Conservation (phyloP, 1,140 invertebrate species). For the Philaenus spumarius region DNA sequence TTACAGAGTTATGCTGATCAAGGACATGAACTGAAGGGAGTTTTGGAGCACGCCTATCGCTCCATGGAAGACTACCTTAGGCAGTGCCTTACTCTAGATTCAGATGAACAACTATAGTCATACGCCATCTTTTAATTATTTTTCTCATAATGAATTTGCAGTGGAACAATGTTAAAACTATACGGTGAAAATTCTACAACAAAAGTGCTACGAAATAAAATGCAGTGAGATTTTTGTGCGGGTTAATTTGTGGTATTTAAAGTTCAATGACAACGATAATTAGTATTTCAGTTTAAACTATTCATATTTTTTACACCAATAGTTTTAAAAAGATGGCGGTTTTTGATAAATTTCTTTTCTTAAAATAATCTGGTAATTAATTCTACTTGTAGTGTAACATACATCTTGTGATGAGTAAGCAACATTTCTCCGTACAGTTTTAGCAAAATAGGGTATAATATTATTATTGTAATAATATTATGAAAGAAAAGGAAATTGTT, state of each 20-base stretch:
- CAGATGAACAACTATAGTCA: conserved; percentile 40
- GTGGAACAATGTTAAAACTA: background rate
- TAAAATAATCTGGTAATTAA: no score
- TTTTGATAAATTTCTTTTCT: no score
- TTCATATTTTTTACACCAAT: no score
- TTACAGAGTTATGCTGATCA: conserved; percentile 76
- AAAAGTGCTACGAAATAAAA: background rate
- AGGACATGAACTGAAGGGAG: conserved; percentile 66
- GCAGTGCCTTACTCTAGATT: conserved; percentile 75
- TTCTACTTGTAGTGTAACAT: no score
- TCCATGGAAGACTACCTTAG: conserved; percentile 80
- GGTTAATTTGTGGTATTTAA: background rate
- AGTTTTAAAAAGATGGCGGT: no score
- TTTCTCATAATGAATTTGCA: background rate
- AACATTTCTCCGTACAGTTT: no score
- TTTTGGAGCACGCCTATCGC: conserved; percentile 73
- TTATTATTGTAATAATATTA: no score
- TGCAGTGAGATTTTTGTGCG: background rate
- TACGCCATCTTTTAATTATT: background rate
- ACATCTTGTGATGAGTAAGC: no score
- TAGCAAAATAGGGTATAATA: no score
- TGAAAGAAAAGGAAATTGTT: no score
- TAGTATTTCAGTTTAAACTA: no score
- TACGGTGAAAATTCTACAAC: background rate
- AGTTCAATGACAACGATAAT: background rate